phyloP scores from a whole-genome alignment of 2,113 vertebrate genomes.

The Dissostichus mawsoni region DNA sequence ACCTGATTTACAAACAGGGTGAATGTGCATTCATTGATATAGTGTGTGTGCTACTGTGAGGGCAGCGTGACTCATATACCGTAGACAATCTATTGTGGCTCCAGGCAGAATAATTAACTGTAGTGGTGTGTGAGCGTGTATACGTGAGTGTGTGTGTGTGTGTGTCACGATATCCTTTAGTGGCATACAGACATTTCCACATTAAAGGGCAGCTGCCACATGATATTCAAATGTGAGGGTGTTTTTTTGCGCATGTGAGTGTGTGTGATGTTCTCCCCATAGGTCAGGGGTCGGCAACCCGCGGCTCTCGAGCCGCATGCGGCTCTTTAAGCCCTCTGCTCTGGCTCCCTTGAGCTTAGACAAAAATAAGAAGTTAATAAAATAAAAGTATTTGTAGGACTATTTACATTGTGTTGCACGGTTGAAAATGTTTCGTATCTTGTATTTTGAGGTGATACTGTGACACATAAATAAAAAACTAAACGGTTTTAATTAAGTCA shows the following conservation, averaged over 20 bases:
- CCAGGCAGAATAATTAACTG: constrained; percentile 11
- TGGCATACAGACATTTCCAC: constrained; percentile 48
- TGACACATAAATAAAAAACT: no score
- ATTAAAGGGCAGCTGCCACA: constrained; percentile 36
- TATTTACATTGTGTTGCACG: no score
- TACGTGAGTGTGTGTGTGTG: not conserved
- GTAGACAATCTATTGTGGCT: not conserved
- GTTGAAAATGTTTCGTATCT: no score
- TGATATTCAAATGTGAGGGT: constrained; percentile 11
- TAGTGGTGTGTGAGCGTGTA: not conserved
- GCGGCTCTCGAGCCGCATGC: no score
- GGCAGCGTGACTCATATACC: constrained; percentile 13
- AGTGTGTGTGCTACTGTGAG: not conserved
- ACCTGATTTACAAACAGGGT: not conserved
- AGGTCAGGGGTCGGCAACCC: not conserved
- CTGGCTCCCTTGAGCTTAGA: no score
- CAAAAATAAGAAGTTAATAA: no score
- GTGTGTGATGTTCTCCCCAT: not conserved
- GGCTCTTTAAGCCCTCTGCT: no score
- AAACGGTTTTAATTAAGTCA: no score
- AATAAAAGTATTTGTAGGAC: no score
- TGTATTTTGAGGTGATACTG: no score
- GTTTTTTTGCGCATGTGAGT: not conserved
- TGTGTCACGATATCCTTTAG: constrained; percentile 10
- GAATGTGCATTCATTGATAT: not conserved